Base-by-base conservation (phyloP, 2,888 invertebrate species). In the Lapara coniferarum region DNA sequence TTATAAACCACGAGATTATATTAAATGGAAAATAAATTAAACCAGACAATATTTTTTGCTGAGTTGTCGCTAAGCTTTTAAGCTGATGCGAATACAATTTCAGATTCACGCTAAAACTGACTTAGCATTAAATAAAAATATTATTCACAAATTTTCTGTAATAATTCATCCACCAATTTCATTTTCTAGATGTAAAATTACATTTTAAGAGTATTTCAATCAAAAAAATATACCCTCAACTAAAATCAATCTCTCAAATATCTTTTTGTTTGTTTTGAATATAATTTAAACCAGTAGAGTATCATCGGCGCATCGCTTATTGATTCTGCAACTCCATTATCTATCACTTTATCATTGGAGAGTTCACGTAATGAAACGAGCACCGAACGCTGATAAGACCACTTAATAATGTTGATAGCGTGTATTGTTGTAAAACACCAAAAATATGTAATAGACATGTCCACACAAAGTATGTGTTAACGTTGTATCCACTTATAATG, bases 341-440 rank as follows among this genome's bases (percentile, higher is more conserved):
- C 77, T 83, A 86, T 84, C 84, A 80, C 77, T 78, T 80, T 83
- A 86, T 85, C 85, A 74, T 75, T 81, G 72, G 66, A 85, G 81
- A 75, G 83, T 77, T 78, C 75, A 73, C 71, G 81, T 87, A 85
- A 87, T 86, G 85, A 87, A 85, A 79, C 81, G 78, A 83, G 83
- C 80, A 80, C 74, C 79, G 73, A 73, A 78, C 70, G 63, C 13
- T 76, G 86, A 86, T 86, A 86, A 82, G 68, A 53, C 75, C 81
- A 85, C 85, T 85, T 76, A 80, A 84, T 83, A 79, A 75, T 73
- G 66, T 63, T 66, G 82, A 83, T 83, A 83, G 75, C 71, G 44
- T 68, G 67, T 57, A 37, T 56, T 16, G 56, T 70, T 74, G 68
- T 76, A 73, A 74, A 74, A 77, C 75, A 76, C 58, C 63, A 10